Percentiles rank a stretch among this genome's conserved stretches.
phyloP scores from a whole-genome alignment of 1,140 invertebrate genomes.

The Cryptotermes secundus region DNA sequence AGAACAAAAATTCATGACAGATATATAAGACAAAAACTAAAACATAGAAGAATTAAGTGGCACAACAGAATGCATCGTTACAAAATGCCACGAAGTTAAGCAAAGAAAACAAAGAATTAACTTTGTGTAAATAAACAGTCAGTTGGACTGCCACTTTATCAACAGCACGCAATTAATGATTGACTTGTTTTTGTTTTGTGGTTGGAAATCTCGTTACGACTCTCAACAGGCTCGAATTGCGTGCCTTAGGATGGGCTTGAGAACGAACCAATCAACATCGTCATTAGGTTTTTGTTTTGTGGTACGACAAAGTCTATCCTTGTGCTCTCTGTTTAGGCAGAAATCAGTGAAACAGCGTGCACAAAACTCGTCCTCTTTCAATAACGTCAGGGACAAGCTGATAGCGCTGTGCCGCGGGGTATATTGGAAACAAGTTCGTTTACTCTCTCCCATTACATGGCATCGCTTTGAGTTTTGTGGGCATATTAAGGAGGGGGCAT shows the following conservation, averaged over 20 bases:
- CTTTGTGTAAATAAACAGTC: too few relatives aligned
- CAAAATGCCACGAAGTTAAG: too few relatives aligned
- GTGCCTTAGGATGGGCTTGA: background rate
- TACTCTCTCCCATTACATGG: background rate
- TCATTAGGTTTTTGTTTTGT: background rate
- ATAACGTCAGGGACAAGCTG: too few relatives aligned
- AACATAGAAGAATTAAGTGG: too few relatives aligned
- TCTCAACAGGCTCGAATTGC: background rate
- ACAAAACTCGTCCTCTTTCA: background rate
- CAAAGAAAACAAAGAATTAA: too few relatives aligned
- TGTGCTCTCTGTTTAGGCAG: background rate
- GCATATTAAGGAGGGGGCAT: constrained; percentile 9
- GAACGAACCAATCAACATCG: background rate
- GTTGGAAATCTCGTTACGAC: background rate
- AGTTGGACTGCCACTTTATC: background rate
- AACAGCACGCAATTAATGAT: background rate
- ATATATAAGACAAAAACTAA: too few relatives aligned
- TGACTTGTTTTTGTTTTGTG: background rate
- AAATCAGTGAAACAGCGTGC: background rate
- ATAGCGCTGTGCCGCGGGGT: background rate
- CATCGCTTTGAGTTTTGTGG: constrained; percentile 3
- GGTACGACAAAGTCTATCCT: background rate
- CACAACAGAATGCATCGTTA: too few relatives aligned
- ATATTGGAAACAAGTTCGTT: background rate
- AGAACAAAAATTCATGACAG: too few relatives aligned